Evolutionary conservation across 1,140 invertebrate species (phyloP), one percentile per base, ranked within the genome.

Genomic region (Camponotus pennsylvanicus): DNA sequence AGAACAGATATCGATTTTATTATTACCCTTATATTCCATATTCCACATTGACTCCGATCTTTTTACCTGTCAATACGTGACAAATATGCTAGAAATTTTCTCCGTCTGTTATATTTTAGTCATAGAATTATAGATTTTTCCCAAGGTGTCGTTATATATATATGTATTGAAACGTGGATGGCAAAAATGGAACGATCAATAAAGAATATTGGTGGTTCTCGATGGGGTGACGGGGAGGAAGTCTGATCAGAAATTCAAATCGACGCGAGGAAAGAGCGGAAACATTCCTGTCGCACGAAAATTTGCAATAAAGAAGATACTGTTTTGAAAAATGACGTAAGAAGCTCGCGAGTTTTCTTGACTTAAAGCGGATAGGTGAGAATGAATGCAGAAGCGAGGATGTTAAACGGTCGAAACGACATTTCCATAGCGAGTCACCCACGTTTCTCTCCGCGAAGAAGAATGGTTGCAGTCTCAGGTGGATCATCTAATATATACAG

Each of bases 261-360:
- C 61, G 69, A 75, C 73, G 73, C 55, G 79, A 37, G 57, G 55
- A 59, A 49, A 61, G 27, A 27, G 79, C 79, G 61, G 55, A 83
- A 83, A 83, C 55, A 83, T 83, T 75, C 59, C 79, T 83, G 69
- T 83, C 69, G 27, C 69, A 49, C 40, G 42, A 61, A 61, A 73
- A 73, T 83, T 52, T 45, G 79, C 69, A 83, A 83, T 75, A 61
- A 83, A 61, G 55, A 75, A 75, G 55, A 18, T 45, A 75, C 55
- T 83, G 79, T 83, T 83, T 83, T 83, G 69, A 83, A 83, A 83
- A 83, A 83, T 83, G 79, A 75, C 57, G 13, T 34, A 83, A 83
- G 42, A 75, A 83, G 55, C 79, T 32, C 52, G 40, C 13, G 49
- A 55, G 27, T 32, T 52, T 49, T 73, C 69, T 73, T 15, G 69